Percentiles rank a stretch among this genome's conserved stretches.
Evolutionary conservation across 2,888 invertebrate genomes (phyloP).

Genomic region (Anagyrus pseudococci): DNA sequence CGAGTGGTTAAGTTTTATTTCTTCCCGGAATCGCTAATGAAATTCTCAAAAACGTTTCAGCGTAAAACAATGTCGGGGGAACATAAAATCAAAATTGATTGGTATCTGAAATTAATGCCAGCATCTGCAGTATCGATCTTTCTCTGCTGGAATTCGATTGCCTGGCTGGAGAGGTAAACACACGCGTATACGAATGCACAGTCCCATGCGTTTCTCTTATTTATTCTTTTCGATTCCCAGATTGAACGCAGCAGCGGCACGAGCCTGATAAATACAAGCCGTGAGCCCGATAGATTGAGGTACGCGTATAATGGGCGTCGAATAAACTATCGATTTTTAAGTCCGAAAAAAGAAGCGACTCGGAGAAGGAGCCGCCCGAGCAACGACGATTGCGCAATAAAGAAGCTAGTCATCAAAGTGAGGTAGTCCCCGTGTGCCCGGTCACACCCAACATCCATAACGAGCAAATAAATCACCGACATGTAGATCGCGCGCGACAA

Average conservation of each 20-base stretch:
- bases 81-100: slow-evolving; percentile 37
- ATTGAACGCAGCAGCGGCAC: slow-evolving; percentile 37
- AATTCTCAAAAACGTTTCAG: slow-evolving; percentile 28
- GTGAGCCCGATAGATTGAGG: no score
- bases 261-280: slow-evolving; percentile 25
- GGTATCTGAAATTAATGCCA: slow-evolving; percentile 36
- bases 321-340: slow-evolving; percentile 53
- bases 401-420: no score
- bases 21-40: slow-evolving; percentile 32
- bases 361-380: no score
- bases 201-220: background rate
- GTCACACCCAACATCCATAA: slow-evolving; percentile 38
- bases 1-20: slow-evolving; percentile 2
- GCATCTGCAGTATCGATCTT: slow-evolving; percentile 35
- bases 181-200: background rate
- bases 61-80: slow-evolving; percentile 19
- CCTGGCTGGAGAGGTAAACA: slow-evolving; percentile 9
- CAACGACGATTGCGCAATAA: no score
- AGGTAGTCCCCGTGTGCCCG: no score
- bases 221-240: slow-evolving; percentile 33
- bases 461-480: slow-evolving; percentile 60
- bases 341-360: slow-evolving; percentile 25
- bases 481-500: slow-evolving; percentile 56
- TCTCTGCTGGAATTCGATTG: slow-evolving; percentile 35
- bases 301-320: no score